Base-by-base conservation (phyloP, 2,888 invertebrate genomes). In the Drosophila conformis region DNA sequence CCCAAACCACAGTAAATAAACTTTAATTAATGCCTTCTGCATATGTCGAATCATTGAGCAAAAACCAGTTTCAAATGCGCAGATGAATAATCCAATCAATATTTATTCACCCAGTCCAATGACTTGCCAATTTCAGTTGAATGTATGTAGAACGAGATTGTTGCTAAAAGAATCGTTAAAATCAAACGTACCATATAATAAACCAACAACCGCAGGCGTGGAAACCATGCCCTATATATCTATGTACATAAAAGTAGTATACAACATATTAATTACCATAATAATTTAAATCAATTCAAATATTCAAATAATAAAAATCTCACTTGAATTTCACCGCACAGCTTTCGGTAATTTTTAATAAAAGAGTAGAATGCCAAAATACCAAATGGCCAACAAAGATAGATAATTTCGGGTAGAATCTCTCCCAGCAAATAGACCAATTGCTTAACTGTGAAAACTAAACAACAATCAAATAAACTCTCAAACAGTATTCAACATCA, bases 41-140 rank as follows among this genome's bases (percentile, higher is more conserved):
- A 72, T 67, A 60, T 75, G n/a, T 46, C 66, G 46, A 61, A 58
- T 75, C 68, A 71, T 73, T 59, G 52, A 33, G 59, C 33, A 73
- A 69, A 81, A 78, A 78, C 78, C 74, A 21, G 78, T 73, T 78
- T 66, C 18, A 52, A 64, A 64, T 59, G 36, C 54, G 48, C 49
- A 54, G 27, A 72, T 71, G 48, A 61, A 49, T 49, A 61, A 42
- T 46, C 51, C 49, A 54, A 46, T 68, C 67, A 76, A 51, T 63
- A 60, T 51, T 63, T 52, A 49, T 69, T 68, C 81, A 58, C 53
- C 59, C 56, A 62, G n/a, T 36, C 51, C 48, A 33, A 69, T 78
- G 81, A 78, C 78, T 78, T 63, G 65, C 27, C 42, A 35, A 21
- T 58, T 64, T 65, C 6, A 49, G 25, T 7, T 27, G 46, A 69